Evolutionary conservation across 1,140 invertebrate genomes (phyloP).

Genomic region (Ctenoplectra terminalis): DNA sequence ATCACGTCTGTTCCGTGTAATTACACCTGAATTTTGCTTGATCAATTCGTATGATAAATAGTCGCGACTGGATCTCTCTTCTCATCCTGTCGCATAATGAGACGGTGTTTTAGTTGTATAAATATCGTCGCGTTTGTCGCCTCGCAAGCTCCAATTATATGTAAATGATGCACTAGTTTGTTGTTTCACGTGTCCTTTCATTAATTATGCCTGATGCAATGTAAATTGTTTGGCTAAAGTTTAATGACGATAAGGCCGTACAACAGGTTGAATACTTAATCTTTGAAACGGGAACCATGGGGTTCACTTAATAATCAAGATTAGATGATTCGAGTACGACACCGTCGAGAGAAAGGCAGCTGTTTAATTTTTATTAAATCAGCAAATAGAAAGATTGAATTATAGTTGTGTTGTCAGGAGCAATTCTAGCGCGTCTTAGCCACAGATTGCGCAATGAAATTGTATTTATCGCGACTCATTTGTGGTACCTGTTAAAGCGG

Average conservation of each 20-base stretch:
- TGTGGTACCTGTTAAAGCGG: neutral
- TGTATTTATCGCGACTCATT: slow-evolving; percentile 3
- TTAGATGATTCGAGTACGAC: no score
- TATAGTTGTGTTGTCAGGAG: neutral
- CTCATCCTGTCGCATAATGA: no score
- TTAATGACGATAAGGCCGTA: no score
- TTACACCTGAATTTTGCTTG: slow-evolving; percentile 4
- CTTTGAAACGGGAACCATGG: neutral
- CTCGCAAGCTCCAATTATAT: neutral
- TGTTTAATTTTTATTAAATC: neutral
- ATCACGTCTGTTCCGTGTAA: slow-evolving; percentile 6
- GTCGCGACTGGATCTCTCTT: no score
- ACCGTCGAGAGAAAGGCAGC: no score
- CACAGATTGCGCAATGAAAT: neutral
- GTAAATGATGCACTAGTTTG: neutral
- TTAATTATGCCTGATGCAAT: neutral
- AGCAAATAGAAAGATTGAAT: neutral
- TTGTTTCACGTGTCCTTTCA: neutral
- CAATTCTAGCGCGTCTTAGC: neutral
- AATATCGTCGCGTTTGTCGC: no score
- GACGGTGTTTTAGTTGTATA: no score
- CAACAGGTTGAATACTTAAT: no score
- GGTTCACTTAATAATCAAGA: no score
- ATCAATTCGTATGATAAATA: neutral
- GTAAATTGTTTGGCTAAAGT: neutral